These are phyloP conservation scores for Alauda arvensis DNA, from an alignment of 2,797 vertebrate genomes.

Conservation along the genomic window DNA sequence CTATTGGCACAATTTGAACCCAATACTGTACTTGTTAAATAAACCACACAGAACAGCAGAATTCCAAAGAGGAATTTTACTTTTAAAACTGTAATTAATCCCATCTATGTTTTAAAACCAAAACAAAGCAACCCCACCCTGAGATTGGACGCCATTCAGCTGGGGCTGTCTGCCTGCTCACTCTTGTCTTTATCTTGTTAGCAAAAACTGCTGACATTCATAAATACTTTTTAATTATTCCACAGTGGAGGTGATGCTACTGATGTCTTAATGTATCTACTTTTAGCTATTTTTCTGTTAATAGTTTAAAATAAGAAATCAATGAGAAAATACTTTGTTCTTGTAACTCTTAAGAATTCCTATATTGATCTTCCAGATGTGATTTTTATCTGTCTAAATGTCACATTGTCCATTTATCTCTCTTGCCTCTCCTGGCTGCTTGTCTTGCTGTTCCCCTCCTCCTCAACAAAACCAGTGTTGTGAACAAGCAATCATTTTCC, in stretches of 20 bases:
- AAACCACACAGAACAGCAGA: neutral
- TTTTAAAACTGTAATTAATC: neutral
- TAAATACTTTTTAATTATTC: neutral
- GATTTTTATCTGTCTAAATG: slow-evolving; percentile 64
- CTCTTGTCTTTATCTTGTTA: neutral
- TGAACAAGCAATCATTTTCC: neutral
- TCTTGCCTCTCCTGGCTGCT: neutral
- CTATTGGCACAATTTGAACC: neutral
- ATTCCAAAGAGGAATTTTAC: neutral
- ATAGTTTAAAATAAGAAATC: slow-evolving; percentile 70
- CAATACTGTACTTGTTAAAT: neutral
- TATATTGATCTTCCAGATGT: slow-evolving; percentile 47
- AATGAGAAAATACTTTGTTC: slow-evolving; percentile 67
- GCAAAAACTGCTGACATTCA: slow-evolving; percentile 9
- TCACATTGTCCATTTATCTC: slow-evolving; percentile 49
- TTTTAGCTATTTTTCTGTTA: slow-evolving; percentile 47
- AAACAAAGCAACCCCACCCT: neutral
- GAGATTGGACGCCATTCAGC: neutral
- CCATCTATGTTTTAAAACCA: neutral
- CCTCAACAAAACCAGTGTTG: neutral
- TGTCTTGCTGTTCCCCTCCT: neutral
- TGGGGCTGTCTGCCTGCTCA: neutral
- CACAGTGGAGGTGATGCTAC: neutral
- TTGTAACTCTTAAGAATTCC: slow-evolving; percentile 65
- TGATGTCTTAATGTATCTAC: neutral